These are phyloP conservation scores for Pygmarrhopalites habei DNA, from an alignment of 1,140 invertebrate genomes.

Conservation along the genomic window DNA sequence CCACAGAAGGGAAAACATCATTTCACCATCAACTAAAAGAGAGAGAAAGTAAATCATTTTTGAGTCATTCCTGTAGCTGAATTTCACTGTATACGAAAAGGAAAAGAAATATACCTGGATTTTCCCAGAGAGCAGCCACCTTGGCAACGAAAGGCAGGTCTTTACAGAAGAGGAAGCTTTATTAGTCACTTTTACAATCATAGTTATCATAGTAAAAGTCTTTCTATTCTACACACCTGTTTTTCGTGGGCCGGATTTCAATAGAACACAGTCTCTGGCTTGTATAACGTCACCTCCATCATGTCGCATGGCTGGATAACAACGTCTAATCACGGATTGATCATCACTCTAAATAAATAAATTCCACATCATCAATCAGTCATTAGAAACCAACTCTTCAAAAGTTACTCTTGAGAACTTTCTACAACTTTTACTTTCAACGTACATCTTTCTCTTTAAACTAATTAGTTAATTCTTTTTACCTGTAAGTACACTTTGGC, in stretches of 20 bases:
- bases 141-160: conserved; percentile 90
- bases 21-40: conserved; percentile 79
- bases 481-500: conserved; percentile 81
- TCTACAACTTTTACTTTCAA: background rate
- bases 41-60: too few species aligned
- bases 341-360: conserved; percentile 66
- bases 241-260: conserved; percentile 71
- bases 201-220: too few species aligned
- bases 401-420: too few species aligned
- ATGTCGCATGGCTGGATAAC: conserved; percentile 83
- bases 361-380: too few species aligned
- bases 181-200: too few species aligned
- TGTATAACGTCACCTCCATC: conserved; percentile 73
- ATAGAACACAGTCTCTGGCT: conserved; percentile 78
- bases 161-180: too few species aligned
- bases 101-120: too few species aligned
- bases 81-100: too few species aligned
- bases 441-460: background rate
- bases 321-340: conserved; percentile 60
- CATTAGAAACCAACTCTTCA: too few species aligned
- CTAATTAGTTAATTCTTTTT: conserved; percentile 40
- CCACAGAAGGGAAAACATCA: conserved; percentile 35
- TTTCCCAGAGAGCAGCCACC: conserved; percentile 87
- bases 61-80: too few species aligned
- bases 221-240: too few species aligned